Conservation (phyloP, 2,113 vertebrate genomes). For the Donacobius atricapilla region DNA sequence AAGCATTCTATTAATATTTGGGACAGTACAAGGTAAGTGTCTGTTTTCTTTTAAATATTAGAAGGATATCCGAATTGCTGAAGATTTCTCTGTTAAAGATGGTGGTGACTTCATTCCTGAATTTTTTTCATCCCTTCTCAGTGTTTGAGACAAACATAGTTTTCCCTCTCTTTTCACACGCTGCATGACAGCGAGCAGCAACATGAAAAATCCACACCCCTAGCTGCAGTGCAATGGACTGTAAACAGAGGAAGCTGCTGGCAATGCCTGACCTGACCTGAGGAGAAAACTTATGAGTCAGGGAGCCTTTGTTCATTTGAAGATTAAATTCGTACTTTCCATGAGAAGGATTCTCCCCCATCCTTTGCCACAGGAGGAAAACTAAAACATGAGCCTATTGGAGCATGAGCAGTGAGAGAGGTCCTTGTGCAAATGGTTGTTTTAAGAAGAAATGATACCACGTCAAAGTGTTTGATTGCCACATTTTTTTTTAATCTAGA, state of each 20-base stretch:
- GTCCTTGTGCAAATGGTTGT: not conserved
- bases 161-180: not conserved
- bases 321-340: not conserved
- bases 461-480: not conserved
- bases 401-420: not conserved
- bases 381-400: not conserved
- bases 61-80: not conserved
- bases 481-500: not conserved
- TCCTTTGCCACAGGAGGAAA: not conserved
- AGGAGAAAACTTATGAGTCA: not conserved
- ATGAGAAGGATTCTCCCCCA: not conserved
- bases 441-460: not conserved
- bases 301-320: not conserved
- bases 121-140: not conserved
- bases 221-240: not conserved
- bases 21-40: not conserved
- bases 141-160: not conserved
- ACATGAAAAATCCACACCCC: not conserved
- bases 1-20: not conserved
- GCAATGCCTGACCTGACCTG: not conserved
- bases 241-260: not conserved
- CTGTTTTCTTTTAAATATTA: not conserved
- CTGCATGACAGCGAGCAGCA: not conserved
- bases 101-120: not conserved
- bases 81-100: not conserved